Evolutionary conservation across 2,888 invertebrate genomes (phyloP), one percentile per base, ranked within the genome.

Genomic region (Cataglyphis livida): DNA sequence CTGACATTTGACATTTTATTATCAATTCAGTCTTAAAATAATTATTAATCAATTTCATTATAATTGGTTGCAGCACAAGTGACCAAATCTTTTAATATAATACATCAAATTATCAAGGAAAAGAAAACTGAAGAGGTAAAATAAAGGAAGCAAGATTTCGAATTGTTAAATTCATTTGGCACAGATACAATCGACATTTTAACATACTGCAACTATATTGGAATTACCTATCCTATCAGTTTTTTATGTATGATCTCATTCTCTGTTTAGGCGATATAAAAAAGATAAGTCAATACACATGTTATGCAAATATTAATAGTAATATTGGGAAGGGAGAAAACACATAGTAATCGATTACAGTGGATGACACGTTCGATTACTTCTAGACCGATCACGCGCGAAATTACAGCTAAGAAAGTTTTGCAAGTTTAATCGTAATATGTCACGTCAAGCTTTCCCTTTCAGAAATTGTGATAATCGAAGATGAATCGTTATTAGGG

Each of bases 181-280:
- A 94, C 94, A 93, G 91, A 91, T 93, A 93, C 88, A 93, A 92
- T 91, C 91, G 85, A 88, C 90, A 91, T 89, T 91, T 91, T 91
- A 90, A 90, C 83, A 90, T 92, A 92, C 90, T 93, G 91, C 91
- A 91, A 92, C 89, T 91, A 90, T 90, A 87, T 86, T 90, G 91
- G 87, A 90, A 91, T 92, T 90, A 87, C 87, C 89, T 92, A 92
- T 86, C 85, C 92, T 92, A 92, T 88, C 84, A 88, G 87, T 51
- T 91, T 89, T 87, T 88, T 87, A 87, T 90, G 90, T 88, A 88
- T 88, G 85, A 90, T 54, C 51, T n/a, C 79, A 82, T 91, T 87
- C 85, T 84, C 85, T 84, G 82, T 86, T 88, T 86, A 88, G 87
- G 86, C 86, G 76, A 75, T 89, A 88, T 83, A 88, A 86, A 88